These are phyloP conservation scores for Anthoscopus minutus DNA, from an alignment of 2,113 vertebrate species.

Conservation along the genomic window DNA sequence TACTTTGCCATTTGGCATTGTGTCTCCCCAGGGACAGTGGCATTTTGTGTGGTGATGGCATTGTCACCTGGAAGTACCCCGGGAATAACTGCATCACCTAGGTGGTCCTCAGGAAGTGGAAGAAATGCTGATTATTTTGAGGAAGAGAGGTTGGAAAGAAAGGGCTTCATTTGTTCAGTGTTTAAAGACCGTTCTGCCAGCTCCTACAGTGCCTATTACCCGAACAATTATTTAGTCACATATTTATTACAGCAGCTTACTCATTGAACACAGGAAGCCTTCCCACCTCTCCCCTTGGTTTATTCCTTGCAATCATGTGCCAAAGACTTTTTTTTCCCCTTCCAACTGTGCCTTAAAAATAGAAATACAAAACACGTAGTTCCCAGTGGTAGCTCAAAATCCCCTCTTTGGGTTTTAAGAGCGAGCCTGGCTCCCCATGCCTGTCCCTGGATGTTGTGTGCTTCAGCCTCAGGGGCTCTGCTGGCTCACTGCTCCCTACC, in stretches of 20 bases:
- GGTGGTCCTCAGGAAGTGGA: not conserved
- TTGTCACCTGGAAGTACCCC: not conserved
- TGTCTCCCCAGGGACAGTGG: not conserved
- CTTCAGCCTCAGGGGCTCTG: not conserved
- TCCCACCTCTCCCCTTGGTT: not conserved
- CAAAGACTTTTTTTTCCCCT: not conserved
- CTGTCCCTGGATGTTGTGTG: accelerated
- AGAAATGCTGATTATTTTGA: not conserved
- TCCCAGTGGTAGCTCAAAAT: not conserved
- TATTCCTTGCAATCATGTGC: not conserved
- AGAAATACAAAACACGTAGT: not conserved
- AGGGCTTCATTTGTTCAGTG: not conserved
- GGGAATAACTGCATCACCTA: accelerated
- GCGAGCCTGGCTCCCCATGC: not conserved
- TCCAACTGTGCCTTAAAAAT: not conserved
- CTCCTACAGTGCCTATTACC: not conserved
- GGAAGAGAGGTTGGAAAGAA: not conserved
- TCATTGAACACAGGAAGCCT: not conserved
- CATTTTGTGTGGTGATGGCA: not conserved
- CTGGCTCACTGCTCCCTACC: not conserved
- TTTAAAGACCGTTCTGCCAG: not conserved
- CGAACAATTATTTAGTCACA: not conserved
- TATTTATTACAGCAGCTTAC: conserved; percentile 15
- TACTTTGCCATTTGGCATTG: not conserved
- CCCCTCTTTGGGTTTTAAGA: not conserved